Base-by-base conservation (phyloP, 2,113 vertebrate genomes). In the Tyrannus savana region DNA sequence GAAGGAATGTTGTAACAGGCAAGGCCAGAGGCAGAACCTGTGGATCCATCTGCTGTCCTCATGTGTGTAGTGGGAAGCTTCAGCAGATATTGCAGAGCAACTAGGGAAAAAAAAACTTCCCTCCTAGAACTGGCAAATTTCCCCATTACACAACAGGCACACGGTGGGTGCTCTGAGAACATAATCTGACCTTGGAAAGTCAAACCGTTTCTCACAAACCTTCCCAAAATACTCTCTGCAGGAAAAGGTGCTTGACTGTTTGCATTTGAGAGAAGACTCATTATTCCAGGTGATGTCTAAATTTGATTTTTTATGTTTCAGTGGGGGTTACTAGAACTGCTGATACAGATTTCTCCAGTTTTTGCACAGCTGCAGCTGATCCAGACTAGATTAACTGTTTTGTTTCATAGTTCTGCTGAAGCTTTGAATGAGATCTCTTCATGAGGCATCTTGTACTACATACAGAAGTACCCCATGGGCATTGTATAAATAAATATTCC, bases 401-500 rank as follows among this genome's bases (percentile, higher is more conserved):
- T 82, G 44, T 71, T 94, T 88, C 28, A 7, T 33, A 86, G 39
- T 60, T 87, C 52, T 58, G 2, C 63, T 88, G 49, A 88, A 83
- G 44, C 63, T 93, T 84, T 71, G 87, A 93, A 62, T 77, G 52
- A 89, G 75, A 81, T 83, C 68, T 5, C 10, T 90, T 90, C 76
- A 39, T 55, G 47, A 93, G 47, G 37, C 1, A 0, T 90, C 79
- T 94, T 90, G 79, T 78, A 90, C n/a, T 85, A 88, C 87, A 74
- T 74, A 68, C 11, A 87, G 55, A 88, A 77, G 49, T 90, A 86
- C 64, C 76, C 42, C 60, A 31, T 58, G 86, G 93, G 73, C 58
- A 80, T 82, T 75, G 78, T 75, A 83, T 69, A 95, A 87, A 95
- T 97, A 93, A 96, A 96, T 96, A 97, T 97, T 95, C 92, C 55